Percentiles rank a stretch among this genome's conserved stretches.
Evolutionary conservation across 2,797 vertebrate genomes (phyloP).

Genomic region (Florisuga fusca): DNA sequence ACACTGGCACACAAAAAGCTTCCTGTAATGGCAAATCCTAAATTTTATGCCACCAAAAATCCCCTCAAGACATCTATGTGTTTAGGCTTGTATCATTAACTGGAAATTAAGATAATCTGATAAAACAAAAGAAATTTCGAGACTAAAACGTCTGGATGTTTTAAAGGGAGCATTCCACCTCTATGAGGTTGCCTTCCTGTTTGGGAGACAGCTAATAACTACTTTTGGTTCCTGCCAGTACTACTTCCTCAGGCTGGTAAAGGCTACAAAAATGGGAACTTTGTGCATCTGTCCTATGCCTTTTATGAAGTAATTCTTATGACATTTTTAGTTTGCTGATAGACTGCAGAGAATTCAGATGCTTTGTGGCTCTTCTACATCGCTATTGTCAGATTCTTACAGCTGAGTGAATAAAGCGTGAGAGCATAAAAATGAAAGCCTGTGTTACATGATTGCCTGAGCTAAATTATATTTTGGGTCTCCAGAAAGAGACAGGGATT

Average conservation of each 20-base stretch:
- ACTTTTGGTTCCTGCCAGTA: neutral
- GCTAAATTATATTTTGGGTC: conserved; percentile 47
- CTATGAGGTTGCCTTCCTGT: neutral
- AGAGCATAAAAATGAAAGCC: neutral
- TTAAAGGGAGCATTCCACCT: neutral
- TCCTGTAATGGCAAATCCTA: neutral
- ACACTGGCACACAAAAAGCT: neutral
- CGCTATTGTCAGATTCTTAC: conserved; percentile 56
- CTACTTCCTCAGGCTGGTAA: conserved; percentile 13
- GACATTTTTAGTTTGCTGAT: conserved; percentile 51
- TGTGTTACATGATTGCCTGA: neutral
- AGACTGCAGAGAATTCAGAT: conserved; percentile 59
- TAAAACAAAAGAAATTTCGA: neutral
- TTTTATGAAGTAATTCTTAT: conserved; percentile 32
- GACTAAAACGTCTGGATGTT: neutral
- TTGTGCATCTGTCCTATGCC: neutral
- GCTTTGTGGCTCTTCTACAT: conserved; percentile 45
- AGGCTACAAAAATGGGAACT: neutral
- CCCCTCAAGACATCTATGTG: rapidly evolving
- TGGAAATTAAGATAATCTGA: neutral
- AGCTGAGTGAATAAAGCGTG: neutral
- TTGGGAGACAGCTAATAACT: neutral
- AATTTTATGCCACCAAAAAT: neutral
- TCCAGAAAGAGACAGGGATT: conserved; percentile 47
- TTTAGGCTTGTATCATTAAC: neutral